These are phyloP conservation scores for Poliocrania exsul DNA, from an alignment of 2,797 vertebrate genomes.

Conservation along the genomic window DNA sequence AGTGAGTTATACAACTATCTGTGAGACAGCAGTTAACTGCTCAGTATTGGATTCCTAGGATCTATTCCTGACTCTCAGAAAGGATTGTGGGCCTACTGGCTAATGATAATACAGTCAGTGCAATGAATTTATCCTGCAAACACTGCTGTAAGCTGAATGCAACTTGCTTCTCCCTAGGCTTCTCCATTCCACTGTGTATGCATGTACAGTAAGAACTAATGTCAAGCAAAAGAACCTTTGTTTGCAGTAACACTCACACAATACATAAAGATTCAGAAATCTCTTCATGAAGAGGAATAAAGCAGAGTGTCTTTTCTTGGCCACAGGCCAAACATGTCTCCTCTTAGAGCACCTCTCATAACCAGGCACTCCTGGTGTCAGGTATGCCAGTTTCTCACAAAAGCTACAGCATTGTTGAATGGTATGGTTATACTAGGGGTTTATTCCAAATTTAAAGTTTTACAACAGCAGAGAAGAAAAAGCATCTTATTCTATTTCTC, in stretches of 20 bases:
- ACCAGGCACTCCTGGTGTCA: neutral
- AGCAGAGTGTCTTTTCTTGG: neutral
- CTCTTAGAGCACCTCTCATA: neutral
- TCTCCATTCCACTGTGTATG: neutral
- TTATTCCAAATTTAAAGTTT: neutral
- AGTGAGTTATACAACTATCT: constrained; percentile 41
- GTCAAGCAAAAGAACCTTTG: neutral
- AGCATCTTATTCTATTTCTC: neutral
- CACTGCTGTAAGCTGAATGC: neutral
- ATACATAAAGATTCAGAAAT: neutral
- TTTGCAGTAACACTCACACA: neutral
- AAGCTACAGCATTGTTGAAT: neutral
- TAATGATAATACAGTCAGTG: neutral
- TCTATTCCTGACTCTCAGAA: constrained; percentile 48
- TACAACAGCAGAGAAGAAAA: neutral
- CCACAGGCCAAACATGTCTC: neutral
- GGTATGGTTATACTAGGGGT: neutral
- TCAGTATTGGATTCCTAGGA: constrained; percentile 16
- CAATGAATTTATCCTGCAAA: neutral
- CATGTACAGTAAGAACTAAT: neutral
- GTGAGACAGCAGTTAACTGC: neutral
- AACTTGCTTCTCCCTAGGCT: neutral
- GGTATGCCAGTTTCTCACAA: neutral
- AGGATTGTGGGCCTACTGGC: neutral
- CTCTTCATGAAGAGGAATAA: neutral